Percentiles rank a stretch among this genome's conserved stretches.
phyloP scores from a whole-genome alignment of 2,888 invertebrate genomes.

The Anoncus sp. region DNA sequence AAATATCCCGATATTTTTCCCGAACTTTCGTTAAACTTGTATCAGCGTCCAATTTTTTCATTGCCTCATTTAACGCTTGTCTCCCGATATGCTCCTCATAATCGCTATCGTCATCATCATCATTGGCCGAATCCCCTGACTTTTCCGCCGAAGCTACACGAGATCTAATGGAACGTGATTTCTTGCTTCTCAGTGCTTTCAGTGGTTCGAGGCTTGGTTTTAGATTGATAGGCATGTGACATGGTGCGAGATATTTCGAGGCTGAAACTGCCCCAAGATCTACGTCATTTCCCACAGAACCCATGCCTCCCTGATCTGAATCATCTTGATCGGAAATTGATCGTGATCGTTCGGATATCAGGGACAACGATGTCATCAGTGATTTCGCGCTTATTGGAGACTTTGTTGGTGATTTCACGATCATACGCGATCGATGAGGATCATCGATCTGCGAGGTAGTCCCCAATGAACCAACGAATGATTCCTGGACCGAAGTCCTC shows the following conservation, averaged over 20 bases:
- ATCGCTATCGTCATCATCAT: conserved; percentile 58
- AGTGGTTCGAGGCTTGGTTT: conserved; percentile 78
- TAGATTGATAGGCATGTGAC: conserved; percentile 76
- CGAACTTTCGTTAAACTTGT: not conserved
- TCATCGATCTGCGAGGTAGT: conserved; percentile 11
- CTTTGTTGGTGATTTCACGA: conserved; percentile 16
- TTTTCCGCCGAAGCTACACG: conserved; percentile 66
- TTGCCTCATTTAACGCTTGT: conserved; percentile 16
- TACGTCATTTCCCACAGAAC: conserved; percentile 70
- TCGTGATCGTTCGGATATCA: conserved; percentile 62
- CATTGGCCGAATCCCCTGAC: conserved; percentile 51
- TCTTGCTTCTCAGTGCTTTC: conserved; percentile 71
- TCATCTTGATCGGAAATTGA: conserved; percentile 66
- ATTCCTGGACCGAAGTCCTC: conserved; percentile 1
- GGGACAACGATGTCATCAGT: conserved; percentile 27
- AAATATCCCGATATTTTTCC: not conserved
- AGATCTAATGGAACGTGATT: conserved; percentile 67
- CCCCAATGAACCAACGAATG: not conserved
- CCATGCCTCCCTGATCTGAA: conserved; percentile 70
- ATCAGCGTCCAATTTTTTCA: conserved; percentile 6
- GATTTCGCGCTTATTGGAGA: conserved; percentile 22
- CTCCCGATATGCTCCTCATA: conserved; percentile 50
- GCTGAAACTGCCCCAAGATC: conserved; percentile 63
- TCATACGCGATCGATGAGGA: not conserved
- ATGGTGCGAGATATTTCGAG: conserved; percentile 76